These are phyloP conservation scores for Clivina fossor DNA, from an alignment of 2,888 invertebrate genomes.

Conservation along the genomic window DNA sequence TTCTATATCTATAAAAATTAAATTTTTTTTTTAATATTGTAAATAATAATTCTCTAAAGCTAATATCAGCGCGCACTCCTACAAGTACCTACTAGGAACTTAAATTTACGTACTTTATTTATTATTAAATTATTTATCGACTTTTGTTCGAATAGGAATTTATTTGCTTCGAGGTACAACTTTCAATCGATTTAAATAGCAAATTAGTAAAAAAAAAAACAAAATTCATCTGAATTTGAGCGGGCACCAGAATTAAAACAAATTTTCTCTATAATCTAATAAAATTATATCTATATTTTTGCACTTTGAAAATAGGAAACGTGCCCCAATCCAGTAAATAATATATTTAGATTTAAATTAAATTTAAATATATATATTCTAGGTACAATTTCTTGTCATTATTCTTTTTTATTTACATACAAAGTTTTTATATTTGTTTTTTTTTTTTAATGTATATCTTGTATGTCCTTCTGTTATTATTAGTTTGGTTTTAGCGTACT, in stretches of 20 bases:
- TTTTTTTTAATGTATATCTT: not conserved
- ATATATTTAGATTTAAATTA: constrained; percentile 12
- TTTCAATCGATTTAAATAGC: constrained; percentile 23
- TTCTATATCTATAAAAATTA: constrained; percentile 16
- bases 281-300: constrained; percentile 37
- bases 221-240: constrained; percentile 24
- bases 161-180: constrained; percentile 26
- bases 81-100: constrained; percentile 31
- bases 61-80: constrained; percentile 28
- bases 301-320: constrained; percentile 43
- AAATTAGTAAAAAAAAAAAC: constrained; percentile 27
- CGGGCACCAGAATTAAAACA: constrained; percentile 31
- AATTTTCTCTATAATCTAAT: constrained; percentile 30
- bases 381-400: constrained; percentile 26
- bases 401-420: constrained; percentile 25
- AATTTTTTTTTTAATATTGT: too few species aligned
- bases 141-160: constrained; percentile 24
- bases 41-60: constrained; percentile 23
- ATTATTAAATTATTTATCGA: constrained; percentile 12
- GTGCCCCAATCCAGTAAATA: constrained; percentile 38
- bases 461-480: not conserved
- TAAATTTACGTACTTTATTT: constrained; percentile 28
- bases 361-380: constrained; percentile 27
- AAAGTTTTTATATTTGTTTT: constrained; percentile 3
- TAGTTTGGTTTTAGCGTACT: not conserved